These are phyloP conservation scores for Oxygymnocypris stewartii DNA, from an alignment of 2,113 vertebrate genomes.

Conservation along the genomic window DNA sequence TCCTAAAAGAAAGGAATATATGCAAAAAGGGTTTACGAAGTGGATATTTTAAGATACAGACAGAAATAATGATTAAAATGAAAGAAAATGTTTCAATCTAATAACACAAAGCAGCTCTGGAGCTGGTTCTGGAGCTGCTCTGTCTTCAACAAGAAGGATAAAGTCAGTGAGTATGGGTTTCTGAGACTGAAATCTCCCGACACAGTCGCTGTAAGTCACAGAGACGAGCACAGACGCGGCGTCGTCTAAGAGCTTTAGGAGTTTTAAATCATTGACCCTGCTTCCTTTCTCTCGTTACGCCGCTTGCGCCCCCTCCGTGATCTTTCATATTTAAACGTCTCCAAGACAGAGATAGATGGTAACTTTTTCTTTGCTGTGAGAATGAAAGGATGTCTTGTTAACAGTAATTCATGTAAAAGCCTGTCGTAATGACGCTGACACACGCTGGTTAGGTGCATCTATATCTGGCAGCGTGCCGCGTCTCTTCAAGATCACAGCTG, in stretches of 20 bases:
- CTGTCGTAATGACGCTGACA: background rate
- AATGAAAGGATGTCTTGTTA: background rate
- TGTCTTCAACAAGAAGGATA: background rate
- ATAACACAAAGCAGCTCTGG: background rate
- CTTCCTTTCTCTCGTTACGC: background rate
- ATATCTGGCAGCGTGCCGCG: constrained; percentile 40
- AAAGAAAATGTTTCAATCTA: too few species aligned
- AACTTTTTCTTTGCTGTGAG: background rate
- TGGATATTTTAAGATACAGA: too few species aligned
- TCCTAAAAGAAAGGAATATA: background rate
- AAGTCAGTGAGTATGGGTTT: background rate
- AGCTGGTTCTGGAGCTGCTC: background rate
- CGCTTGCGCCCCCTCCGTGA: background rate
- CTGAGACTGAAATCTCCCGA: background rate
- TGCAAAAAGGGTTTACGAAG: background rate
- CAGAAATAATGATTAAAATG: too few species aligned
- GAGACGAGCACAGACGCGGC: background rate
- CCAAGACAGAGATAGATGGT: background rate
- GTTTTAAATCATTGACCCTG: background rate
- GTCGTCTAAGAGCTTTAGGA: background rate
- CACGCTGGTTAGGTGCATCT: background rate
- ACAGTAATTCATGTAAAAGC: background rate
- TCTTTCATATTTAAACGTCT: background rate
- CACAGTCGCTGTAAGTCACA: background rate
- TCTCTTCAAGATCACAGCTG: constrained; percentile 48